These are phyloP conservation scores for Linnaemya vulpina DNA, from an alignment of 2,888 invertebrate species.

Conservation along the genomic window DNA sequence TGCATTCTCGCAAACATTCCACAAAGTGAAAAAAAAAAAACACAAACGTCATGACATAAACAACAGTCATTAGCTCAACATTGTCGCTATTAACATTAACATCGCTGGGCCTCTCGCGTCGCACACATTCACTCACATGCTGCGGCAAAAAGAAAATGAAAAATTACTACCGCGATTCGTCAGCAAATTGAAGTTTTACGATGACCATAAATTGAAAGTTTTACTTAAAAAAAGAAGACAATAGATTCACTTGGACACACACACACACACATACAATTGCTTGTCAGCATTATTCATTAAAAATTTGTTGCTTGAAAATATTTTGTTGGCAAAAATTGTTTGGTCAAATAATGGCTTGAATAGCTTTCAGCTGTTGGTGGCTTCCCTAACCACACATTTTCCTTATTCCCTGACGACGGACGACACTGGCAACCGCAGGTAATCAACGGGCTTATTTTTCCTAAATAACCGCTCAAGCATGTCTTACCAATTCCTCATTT, in stretches of 20 bases:
- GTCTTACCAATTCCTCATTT: conserved; percentile 7
- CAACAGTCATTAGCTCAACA: conserved; percentile 49
- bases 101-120: conserved; percentile 13
- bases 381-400: conserved; percentile 12
- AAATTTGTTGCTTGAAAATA: conserved; percentile 19
- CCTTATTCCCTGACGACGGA: conserved; percentile 19
- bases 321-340: conserved; percentile 20
- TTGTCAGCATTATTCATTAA: not conserved
- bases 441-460: conserved; percentile 8
- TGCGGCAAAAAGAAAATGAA: not conserved
- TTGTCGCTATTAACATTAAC: conserved; percentile 39
- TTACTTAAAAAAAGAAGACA: conserved; percentile 49
- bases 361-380: conserved; percentile 44
- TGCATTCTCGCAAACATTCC: conserved; percentile 9
- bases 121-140: conserved; percentile 7
- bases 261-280: no score
- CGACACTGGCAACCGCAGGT: not conserved
- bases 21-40: not conserved
- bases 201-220: conserved; percentile 59
- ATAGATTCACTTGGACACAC: not conserved
- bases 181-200: conserved; percentile 11
- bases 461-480: conserved; percentile 37
- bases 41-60: conserved; percentile 1
- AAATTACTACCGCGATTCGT: conserved; percentile 15
- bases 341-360: conserved; percentile 46